Evolutionary conservation across 2,797 vertebrate genomes (phyloP), one percentile per base, ranked within the genome.

Genomic region (Thaleichthys pacificus): DNA sequence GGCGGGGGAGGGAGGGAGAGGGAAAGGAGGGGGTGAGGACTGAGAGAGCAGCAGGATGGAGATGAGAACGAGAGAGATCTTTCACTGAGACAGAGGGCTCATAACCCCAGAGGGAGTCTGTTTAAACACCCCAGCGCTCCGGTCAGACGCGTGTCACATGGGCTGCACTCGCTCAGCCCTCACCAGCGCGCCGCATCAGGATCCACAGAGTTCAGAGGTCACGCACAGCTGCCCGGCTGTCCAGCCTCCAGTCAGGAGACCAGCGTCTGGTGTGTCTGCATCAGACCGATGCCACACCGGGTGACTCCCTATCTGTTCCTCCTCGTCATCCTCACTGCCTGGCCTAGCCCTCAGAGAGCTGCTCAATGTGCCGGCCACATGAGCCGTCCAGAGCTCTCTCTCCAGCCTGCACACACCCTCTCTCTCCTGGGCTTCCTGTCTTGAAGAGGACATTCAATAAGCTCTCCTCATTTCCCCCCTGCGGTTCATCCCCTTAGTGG

Each of bases 331-430:
- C 42, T 47, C 42, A 8, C 12, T 47, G 9, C 42, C 77, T 73
- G 56, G 22, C 1, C 38, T 68, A 77, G 30, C 67, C 57, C 71
- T 51, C 57, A 51, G n/a, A 24, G 77, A 80, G 71, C 78, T 54
- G 60, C 70, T 22, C 71, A 82, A 74, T 82, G 79, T 88, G 86
- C 80, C 82, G 74, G 77, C 81, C 87, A 86, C 80, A 85, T 89
- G 85, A n/a, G 79, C 66, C 60, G 78, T 77, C 79, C 75, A 62
- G 68, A 62, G 14, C n/a, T 60, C 51, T 32, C 32, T 4, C 15
- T 35, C 4, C 61, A 74, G 30, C 42, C 42, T 38, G 57, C 71
- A 38, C 60, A 62, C 54, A 60, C 19, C 56, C 63, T 38, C 21
- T 67, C 63, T 76, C 42, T 61, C 57, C 30, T 61, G 71, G 51